Percentiles rank a stretch among this genome's conserved stretches.
These are phyloP conservation scores for Sinocyclocheilus maitianheensis DNA, from an alignment of 2,113 vertebrate species.

Conservation along the genomic window DNA sequence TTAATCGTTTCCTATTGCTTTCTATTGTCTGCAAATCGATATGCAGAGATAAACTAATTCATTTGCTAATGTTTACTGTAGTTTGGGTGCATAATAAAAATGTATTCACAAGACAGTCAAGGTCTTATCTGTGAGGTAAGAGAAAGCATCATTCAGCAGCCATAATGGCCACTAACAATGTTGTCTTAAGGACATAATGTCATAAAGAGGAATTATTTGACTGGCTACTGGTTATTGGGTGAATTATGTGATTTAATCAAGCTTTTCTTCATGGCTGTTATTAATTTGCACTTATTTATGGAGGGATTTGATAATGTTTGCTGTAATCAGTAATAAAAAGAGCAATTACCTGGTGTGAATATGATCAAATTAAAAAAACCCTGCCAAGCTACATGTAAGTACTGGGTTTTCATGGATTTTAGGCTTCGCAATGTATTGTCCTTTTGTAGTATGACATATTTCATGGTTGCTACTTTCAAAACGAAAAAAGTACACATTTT, in stretches of 20 bases:
- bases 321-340: neutral
- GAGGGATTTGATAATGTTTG: neutral
- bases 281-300: neutral
- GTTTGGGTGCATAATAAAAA: neutral
- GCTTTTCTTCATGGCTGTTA: constrained; percentile 1
- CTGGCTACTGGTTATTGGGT: neutral
- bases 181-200: constrained; percentile 19
- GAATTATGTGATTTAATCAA: constrained; percentile 4
- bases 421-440: neutral
- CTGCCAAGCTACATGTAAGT: neutral
- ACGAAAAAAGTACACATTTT: neutral
- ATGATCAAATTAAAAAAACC: neutral
- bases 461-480: neutral
- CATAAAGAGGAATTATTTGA: constrained; percentile 11
- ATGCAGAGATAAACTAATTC: neutral
- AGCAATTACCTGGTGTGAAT: neutral
- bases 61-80: constrained; percentile 7
- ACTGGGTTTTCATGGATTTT: neutral
- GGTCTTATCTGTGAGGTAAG: constrained; percentile 5
- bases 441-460: neutral
- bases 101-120: neutral
- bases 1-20: constrained; percentile 3
- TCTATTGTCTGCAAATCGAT: constrained; percentile 3
- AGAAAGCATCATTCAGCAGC: neutral
- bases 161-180: constrained; percentile 10